phyloP scores from a whole-genome alignment of 2,113 vertebrate genomes.

The Rhizomys pruinosus region DNA sequence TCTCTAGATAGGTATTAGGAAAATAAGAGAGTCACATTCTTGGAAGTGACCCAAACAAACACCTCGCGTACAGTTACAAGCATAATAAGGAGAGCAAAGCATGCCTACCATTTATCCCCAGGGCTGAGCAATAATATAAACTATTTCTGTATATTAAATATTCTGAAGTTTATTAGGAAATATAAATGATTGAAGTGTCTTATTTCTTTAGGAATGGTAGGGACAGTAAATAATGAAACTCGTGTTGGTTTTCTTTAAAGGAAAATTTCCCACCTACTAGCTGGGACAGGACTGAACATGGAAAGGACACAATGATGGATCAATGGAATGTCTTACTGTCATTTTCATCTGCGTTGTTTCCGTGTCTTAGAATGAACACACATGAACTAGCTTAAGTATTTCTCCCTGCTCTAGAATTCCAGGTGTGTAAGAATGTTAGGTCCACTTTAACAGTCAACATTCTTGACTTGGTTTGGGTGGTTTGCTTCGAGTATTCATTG shows the following conservation, averaged over 20 bases:
- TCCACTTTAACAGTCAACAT: fast-evolving
- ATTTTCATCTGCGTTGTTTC: neutral
- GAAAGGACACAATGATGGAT: fast-evolving
- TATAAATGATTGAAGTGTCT: too few species aligned
- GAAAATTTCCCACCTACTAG: too few species aligned
- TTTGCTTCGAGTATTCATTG: neutral
- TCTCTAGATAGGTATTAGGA: too few species aligned
- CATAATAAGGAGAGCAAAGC: too few species aligned
- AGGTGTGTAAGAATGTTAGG: fast-evolving
- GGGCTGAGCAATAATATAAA: neutral
- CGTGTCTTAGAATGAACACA: neutral
- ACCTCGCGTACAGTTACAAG: neutral
- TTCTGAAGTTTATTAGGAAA: neutral
- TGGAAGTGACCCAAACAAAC: neutral
- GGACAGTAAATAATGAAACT: neutral
- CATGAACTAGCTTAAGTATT: fast-evolving
- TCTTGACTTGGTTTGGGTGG: neutral
- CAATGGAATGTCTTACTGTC: neutral
- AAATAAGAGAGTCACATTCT: neutral
- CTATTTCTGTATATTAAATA: neutral
- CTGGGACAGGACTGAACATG: fast-evolving
- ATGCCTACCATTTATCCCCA: neutral
- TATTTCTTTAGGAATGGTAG: neutral
- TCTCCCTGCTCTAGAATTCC: neutral
- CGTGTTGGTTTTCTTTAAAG: neutral